phyloP scores from a whole-genome alignment of 2,888 invertebrate species.

The Synergus umbraculus region DNA sequence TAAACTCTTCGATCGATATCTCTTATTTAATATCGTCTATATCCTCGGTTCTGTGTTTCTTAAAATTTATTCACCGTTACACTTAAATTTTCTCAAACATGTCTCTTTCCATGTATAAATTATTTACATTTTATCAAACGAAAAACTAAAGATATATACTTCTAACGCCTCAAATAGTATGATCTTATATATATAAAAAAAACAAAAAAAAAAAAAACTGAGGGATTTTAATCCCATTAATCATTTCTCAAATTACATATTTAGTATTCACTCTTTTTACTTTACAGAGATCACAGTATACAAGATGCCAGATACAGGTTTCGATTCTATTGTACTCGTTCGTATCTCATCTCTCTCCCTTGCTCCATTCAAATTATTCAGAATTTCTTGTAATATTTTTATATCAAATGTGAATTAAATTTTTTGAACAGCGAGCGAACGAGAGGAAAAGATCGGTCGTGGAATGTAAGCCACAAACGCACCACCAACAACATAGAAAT shows the following conservation, averaged over 20 bases:
- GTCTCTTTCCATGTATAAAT: conserved; percentile 64
- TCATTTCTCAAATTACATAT: conserved; percentile 59
- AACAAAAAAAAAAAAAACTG: conserved; percentile 1
- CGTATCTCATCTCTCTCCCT: conserved; percentile 45
- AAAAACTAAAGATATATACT: conserved; percentile 56
- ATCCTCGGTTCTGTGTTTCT: conserved; percentile 39
- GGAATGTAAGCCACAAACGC: conserved; percentile 76
- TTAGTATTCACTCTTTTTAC: conserved; percentile 67
- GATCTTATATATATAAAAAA: background rate
- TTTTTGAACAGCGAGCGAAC: conserved; percentile 3
- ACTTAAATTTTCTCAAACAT: conserved; percentile 43
- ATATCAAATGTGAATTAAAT: conserved; percentile 36
- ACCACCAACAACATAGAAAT: conserved; percentile 74
- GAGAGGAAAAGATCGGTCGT: conserved; percentile 63
- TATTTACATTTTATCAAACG: conserved; percentile 69
- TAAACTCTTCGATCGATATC: conserved; percentile 49
- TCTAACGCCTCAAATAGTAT: conserved; percentile 36
- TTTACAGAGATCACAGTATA: conserved; percentile 77
- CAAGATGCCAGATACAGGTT: conserved; percentile 76
- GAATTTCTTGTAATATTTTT: conserved; percentile 46
- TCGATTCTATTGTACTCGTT: conserved; percentile 68
- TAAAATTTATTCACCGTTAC: conserved; percentile 32
- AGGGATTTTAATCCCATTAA: conserved; percentile 42
- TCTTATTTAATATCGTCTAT: conserved; percentile 44
- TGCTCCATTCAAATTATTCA: conserved; percentile 35